Conservation (phyloP, 2,113 vertebrate genomes). For the Pachyramphus minor region DNA sequence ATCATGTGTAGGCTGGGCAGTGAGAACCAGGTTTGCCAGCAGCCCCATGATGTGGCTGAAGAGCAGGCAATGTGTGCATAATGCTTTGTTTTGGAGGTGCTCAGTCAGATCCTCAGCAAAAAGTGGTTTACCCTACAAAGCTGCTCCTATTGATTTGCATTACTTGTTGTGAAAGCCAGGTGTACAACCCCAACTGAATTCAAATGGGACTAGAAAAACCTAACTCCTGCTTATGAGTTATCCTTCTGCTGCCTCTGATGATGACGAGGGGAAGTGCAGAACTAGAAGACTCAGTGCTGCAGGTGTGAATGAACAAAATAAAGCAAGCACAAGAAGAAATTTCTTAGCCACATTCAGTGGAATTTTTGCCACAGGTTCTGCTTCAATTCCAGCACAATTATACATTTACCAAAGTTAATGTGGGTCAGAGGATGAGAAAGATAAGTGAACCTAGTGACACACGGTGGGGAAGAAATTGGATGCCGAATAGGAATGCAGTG, state of each 20-base stretch:
- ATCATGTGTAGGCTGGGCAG: background rate
- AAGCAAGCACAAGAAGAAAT: background rate
- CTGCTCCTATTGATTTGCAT: too few relatives aligned
- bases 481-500: constrained; percentile 56
- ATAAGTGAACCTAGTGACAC: constrained; percentile 46
- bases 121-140: background rate
- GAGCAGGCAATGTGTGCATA: background rate
- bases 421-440: constrained; percentile 50
- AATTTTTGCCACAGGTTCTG: background rate
- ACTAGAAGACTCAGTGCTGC: background rate
- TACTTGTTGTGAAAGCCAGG: too few relatives aligned
- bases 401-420: background rate
- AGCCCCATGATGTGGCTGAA: background rate
- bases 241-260: background rate
- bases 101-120: background rate
- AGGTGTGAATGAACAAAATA: background rate
- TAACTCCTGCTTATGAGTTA: background rate
- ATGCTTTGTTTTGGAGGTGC: background rate
- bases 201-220: too few relatives aligned
- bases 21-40: background rate
- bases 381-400: background rate
- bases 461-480: constrained; percentile 43
- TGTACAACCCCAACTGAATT: too few relatives aligned
- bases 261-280: background rate
- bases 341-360: background rate